Conservation (phyloP, 2,797 vertebrate species). For the Scolopax bukidnonensis region DNA sequence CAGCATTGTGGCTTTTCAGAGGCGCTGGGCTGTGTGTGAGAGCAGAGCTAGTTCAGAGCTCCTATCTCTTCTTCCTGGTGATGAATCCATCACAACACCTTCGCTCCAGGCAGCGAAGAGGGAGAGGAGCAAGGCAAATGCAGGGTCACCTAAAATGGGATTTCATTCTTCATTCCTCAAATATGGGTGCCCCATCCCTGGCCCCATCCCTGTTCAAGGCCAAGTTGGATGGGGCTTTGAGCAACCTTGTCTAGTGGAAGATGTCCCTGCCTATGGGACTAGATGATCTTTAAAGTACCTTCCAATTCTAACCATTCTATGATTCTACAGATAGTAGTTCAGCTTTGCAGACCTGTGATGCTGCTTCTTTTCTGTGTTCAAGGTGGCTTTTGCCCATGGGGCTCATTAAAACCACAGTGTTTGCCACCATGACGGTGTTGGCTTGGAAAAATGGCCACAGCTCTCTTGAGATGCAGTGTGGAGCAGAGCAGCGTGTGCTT, state of each 20-base stretch:
- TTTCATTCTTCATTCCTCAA: not conserved
- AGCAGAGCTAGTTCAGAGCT: not conserved
- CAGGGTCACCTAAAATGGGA: not conserved
- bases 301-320: not conserved
- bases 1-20: not conserved
- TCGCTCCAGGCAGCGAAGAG: not conserved
- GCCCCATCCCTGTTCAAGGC: not conserved
- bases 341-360: not conserved
- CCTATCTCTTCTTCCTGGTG: not conserved
- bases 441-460: not conserved
- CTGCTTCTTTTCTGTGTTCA: not conserved
- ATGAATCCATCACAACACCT: not conserved
- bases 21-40: not conserved
- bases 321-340: not conserved
- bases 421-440: not conserved
- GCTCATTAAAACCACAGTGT: not conserved
- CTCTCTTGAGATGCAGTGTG: not conserved
- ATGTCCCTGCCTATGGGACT: not conserved
- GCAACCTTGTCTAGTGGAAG: not conserved
- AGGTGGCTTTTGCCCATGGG: accelerated
- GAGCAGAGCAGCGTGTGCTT: not conserved
- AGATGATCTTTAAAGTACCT: not conserved
- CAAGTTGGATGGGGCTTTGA: not conserved
- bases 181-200: not conserved
- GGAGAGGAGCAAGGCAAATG: not conserved